A percentile compares a stretch with the other conserved stretches of the same genome.
Evolutionary conservation across 2,797 vertebrate genomes (phyloP).

Genomic region (Anguilla pacifica): DNA sequence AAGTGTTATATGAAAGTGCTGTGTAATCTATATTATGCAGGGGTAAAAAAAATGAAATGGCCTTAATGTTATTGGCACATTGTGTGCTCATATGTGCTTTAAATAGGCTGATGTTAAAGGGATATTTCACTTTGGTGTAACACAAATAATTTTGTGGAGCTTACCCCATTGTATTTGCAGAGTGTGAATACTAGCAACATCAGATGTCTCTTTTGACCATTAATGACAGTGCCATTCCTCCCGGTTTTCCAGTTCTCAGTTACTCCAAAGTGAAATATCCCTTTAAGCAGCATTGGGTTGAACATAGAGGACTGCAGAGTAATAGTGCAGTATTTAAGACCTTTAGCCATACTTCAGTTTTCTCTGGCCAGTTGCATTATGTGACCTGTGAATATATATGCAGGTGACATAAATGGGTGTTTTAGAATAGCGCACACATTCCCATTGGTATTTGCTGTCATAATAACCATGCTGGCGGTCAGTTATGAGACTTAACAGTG

Average conservation of each 20-base stretch:
- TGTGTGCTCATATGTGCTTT: background rate
- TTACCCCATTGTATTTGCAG: too few species aligned
- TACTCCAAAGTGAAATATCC: too few species aligned
- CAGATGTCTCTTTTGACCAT: background rate
- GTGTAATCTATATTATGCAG: conserved; percentile 7
- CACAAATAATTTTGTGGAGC: too few species aligned
- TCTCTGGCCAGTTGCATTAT: background rate
- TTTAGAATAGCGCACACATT: background rate
- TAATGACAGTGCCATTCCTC: too few species aligned
- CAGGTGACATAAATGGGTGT: background rate
- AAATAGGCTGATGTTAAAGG: background rate
- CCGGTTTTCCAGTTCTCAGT: too few species aligned
- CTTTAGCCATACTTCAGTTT: background rate
- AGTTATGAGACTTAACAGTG: background rate
- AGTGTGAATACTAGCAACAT: too few species aligned
- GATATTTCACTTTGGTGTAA: too few species aligned
- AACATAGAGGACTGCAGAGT: background rate
- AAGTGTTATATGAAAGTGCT: background rate
- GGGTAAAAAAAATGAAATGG: conserved; percentile 3
- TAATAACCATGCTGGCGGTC: background rate
- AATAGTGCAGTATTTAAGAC: background rate
- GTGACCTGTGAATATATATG: background rate
- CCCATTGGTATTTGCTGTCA: background rate
- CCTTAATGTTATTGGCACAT: conserved; percentile 14
- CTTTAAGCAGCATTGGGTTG: background rate